Evolutionary conservation across 2,113 vertebrate genomes (phyloP).

Genomic region (Nettapus auritus): DNA sequence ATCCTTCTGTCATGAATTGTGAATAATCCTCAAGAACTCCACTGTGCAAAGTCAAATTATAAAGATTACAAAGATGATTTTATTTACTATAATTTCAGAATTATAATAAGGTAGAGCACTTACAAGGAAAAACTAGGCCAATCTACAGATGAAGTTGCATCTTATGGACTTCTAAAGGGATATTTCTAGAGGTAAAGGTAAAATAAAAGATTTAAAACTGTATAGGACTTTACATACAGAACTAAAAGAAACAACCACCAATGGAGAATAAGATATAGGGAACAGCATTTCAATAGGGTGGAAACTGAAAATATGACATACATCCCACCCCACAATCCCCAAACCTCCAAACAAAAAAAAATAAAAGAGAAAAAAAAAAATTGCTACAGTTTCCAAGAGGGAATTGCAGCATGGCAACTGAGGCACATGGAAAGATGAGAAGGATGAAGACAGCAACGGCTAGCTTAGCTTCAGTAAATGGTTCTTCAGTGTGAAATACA

Average conservation of each 20-base stretch:
- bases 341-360: neutral
- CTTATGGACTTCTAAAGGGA: neutral
- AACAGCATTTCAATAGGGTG: neutral
- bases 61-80: neutral
- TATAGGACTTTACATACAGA: neutral
- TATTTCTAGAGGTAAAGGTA: neutral
- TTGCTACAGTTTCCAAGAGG: neutral
- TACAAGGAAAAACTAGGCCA: neutral
- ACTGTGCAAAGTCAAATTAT: neutral
- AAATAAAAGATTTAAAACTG: neutral
- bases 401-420: neutral
- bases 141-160: neutral
- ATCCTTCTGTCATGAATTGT: neutral
- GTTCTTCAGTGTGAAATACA: neutral
- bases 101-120: neutral
- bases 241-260: neutral
- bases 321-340: too few species aligned
- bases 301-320: neutral
- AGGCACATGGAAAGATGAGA: neutral
- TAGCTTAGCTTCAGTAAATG: neutral
- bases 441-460: neutral
- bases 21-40: neutral
- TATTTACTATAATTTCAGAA: neutral
- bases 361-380: neutral
- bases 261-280: accelerated